Base-by-base conservation (phyloP, 2,888 invertebrate genomes). In the Argyresthia albistria region DNA sequence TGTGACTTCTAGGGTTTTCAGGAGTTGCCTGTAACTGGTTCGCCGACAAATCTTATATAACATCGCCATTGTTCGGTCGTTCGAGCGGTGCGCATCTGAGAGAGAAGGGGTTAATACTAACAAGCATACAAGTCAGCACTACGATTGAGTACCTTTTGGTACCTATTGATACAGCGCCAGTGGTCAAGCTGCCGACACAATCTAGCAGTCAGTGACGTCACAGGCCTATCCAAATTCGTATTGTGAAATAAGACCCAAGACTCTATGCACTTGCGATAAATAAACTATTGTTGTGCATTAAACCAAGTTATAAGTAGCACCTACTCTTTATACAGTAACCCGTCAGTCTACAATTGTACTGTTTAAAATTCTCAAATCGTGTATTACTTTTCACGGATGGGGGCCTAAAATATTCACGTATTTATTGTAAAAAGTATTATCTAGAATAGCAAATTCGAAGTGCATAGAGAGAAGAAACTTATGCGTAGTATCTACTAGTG, bases 251-350 rank as follows among this genome's bases (percentile, higher is more conserved):
- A 11, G 8, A 47, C 54, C 50, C 43, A 47, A 46, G 49, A 47
- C 65, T 66, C 66, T 63, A 57, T 63, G 64, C 66, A 69, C 66
- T 69, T 64, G 59, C 63, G 61, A 63, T 48, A 36, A 14, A n/a
- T 25, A 4, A 46, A n/a, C 11, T 11, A 46, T 46, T 45, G 45
- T 45, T 9, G 45, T 45, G 45, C 45, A 45, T 45, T 45, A 15
- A 12, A 45, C 4, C n/a, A 15, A 9, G 15, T 45, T 15, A 45
- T 45, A 45, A 45, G 4, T 45, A 14, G 15, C 14, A 25, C 25
- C 25, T 25, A 25, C 25, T 25, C 25, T 25, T 25, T 25, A 25
- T 25, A 25, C 25, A 25, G 25, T 25, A 25, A 25, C 25, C 25
- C 25, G 25, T 25, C 6, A 25, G 25, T 25, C 2, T 25, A 25